Conservation (phyloP, 2,113 vertebrate species). For the Antechinus flavipes region DNA sequence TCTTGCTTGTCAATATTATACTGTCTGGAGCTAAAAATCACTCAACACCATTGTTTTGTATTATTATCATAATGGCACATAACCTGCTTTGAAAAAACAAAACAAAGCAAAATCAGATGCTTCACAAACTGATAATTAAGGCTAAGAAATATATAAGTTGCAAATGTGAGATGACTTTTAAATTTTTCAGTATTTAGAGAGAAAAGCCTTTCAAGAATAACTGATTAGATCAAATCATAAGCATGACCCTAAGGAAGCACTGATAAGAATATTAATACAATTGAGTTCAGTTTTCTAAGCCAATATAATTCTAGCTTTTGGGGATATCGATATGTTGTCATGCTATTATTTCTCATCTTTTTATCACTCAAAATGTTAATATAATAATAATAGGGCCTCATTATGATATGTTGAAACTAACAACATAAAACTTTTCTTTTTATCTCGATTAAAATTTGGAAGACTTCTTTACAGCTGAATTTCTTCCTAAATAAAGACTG, state of each 20-base stretch:
- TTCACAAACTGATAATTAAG: not conserved
- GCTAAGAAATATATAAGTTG: not conserved
- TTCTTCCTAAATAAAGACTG: not conserved
- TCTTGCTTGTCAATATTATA: too few relatives aligned
- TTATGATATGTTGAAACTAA: not conserved
- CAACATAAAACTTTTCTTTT: not conserved
- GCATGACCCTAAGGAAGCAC: not conserved
- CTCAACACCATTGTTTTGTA: not conserved
- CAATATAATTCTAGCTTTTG: not conserved
- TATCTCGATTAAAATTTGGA: not conserved
- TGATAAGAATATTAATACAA: not conserved
- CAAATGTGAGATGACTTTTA: not conserved
- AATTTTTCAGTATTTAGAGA: not conserved
- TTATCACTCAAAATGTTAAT: not conserved
- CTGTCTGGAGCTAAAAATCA: not conserved
- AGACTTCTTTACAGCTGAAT: not conserved
- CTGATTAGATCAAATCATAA: not conserved
- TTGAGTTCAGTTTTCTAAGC: not conserved
- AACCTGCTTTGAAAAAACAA: too few relatives aligned
- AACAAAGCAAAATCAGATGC: too few relatives aligned
- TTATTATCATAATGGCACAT: not conserved
- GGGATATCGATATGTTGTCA: not conserved
- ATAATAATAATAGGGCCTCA: not conserved
- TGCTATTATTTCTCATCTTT: not conserved
- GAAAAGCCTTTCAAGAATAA: not conserved